These are phyloP conservation scores for Muntiacus muntjak DNA, from an alignment of 2,113 vertebrate genomes.

Conservation along the genomic window DNA sequence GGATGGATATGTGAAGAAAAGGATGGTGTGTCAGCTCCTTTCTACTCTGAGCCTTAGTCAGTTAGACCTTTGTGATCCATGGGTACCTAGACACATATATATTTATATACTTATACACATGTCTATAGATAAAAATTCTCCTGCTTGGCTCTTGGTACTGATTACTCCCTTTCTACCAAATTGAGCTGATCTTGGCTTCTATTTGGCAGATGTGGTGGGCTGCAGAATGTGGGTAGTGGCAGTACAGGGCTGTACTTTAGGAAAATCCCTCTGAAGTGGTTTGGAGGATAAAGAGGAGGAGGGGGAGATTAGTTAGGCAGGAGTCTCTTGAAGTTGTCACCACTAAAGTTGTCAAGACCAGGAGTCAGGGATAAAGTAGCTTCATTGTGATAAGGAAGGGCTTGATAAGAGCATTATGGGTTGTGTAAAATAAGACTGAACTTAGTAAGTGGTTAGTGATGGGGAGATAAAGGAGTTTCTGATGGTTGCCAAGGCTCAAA, in stretches of 20 bases:
- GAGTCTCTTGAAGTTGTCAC: not conserved
- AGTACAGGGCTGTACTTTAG: not conserved
- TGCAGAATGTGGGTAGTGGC: not conserved
- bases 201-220: not conserved
- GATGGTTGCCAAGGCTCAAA: not conserved
- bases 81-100: not conserved
- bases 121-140: not conserved
- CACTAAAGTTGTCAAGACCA: not conserved
- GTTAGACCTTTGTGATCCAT: not conserved
- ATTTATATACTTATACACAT: not conserved
- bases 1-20: not conserved
- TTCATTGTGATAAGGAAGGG: not conserved
- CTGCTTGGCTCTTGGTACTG: not conserved
- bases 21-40: not conserved
- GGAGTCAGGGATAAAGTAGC: not conserved
- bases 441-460: not conserved
- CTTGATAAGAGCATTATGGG: not conserved
- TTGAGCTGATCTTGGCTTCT: not conserved
- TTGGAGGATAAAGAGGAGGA: not conserved
- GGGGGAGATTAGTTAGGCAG: not conserved
- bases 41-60: not conserved
- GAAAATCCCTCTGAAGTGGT: not conserved
- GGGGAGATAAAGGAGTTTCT: not conserved
- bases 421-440: not conserved
- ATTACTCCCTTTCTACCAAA: not conserved